Conservation (phyloP, 2,797 vertebrate species). For the Danio kyathit region DNA sequence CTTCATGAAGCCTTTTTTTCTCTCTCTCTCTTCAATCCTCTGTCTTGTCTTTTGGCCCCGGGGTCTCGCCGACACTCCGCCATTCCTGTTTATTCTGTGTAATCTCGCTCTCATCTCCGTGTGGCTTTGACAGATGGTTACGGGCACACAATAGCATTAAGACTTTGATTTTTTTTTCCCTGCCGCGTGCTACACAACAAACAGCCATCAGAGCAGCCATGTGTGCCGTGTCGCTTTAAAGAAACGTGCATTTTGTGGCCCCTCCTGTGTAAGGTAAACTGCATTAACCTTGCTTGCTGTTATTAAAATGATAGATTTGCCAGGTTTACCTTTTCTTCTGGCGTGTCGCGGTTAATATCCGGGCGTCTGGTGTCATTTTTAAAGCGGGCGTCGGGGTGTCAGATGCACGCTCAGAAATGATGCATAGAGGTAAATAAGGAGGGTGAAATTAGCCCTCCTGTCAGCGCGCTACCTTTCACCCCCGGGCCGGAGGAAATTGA, state of each 20-base stretch:
- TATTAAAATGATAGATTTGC: slow-evolving; percentile 98
- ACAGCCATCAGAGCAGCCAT: slow-evolving; percentile 87
- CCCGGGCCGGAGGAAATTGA: slow-evolving; percentile 94
- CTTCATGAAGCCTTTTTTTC: slow-evolving; percentile 84
- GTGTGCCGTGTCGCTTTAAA: slow-evolving; percentile 38
- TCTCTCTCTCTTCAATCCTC: slow-evolving; percentile 80
- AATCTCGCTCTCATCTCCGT: slow-evolving; percentile 99
- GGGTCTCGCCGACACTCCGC: slow-evolving; percentile 89
- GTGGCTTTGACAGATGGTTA: slow-evolving; percentile 99
- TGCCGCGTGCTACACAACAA: slow-evolving; percentile 89
- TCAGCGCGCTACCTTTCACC: slow-evolving; percentile 94
- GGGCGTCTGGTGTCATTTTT: slow-evolving; percentile 84
- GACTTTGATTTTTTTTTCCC: slow-evolving; percentile 86
- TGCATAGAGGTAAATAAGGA: slow-evolving; percentile 99
- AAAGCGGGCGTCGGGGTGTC: slow-evolving; percentile 84
- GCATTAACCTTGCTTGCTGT: slow-evolving; percentile 97
- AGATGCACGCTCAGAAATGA: slow-evolving; percentile 90
- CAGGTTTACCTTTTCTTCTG: slow-evolving; percentile 82
- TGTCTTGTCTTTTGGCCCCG: slow-evolving; percentile 88
- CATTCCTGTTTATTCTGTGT: slow-evolving; percentile 92
- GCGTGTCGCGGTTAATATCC: slow-evolving; percentile 91
- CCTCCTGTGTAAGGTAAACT: slow-evolving; percentile 94
- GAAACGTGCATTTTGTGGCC: too few species aligned
- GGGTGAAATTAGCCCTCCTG: slow-evolving; percentile 95
- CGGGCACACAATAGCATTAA: slow-evolving; percentile 99